phyloP scores from a whole-genome alignment of 2,888 invertebrate species.

The Ochropleura plecta region DNA sequence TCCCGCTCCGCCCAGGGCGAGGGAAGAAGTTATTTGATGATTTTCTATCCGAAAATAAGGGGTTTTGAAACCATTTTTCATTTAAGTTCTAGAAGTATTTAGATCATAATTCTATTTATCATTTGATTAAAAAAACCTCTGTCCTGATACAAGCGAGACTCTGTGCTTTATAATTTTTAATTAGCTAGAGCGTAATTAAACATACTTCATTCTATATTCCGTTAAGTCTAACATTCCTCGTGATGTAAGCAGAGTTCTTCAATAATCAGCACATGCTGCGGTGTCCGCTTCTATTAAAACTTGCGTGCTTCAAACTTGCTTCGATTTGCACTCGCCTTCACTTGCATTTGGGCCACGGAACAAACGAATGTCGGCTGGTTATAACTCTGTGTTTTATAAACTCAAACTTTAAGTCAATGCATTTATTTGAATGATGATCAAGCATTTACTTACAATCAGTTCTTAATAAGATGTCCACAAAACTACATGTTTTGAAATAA shows the following conservation, averaged over 20 bases:
- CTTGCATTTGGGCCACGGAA: conserved; percentile 37
- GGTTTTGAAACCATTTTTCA: too few relatives aligned
- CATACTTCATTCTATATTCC: not conserved
- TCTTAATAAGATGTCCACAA: not conserved
- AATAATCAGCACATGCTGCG: conserved; percentile 53
- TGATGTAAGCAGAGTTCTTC: conserved; percentile 33
- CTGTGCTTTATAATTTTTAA: not conserved
- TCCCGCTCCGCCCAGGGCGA: too few relatives aligned
- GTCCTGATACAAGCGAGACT: not conserved
- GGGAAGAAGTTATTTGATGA: too few relatives aligned
- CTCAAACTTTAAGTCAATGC: too few relatives aligned
- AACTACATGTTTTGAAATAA: not conserved
- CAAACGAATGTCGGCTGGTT: not conserved
- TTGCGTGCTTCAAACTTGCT: conserved; percentile 67
- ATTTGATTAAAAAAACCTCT: too few relatives aligned
- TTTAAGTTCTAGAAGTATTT: too few relatives aligned
- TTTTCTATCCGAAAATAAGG: too few relatives aligned
- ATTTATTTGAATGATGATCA: too few relatives aligned
- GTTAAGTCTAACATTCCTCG: not conserved
- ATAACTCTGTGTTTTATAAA: too few relatives aligned
- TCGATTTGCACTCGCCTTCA: conserved; percentile 60
- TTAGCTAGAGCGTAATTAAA: not conserved
- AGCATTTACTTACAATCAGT: not conserved
- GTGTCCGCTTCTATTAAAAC: conserved; percentile 68
- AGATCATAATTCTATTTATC: too few relatives aligned